Base-by-base conservation (phyloP, 2,113 vertebrate genomes). In the Protobothrops flavoviridis region DNA sequence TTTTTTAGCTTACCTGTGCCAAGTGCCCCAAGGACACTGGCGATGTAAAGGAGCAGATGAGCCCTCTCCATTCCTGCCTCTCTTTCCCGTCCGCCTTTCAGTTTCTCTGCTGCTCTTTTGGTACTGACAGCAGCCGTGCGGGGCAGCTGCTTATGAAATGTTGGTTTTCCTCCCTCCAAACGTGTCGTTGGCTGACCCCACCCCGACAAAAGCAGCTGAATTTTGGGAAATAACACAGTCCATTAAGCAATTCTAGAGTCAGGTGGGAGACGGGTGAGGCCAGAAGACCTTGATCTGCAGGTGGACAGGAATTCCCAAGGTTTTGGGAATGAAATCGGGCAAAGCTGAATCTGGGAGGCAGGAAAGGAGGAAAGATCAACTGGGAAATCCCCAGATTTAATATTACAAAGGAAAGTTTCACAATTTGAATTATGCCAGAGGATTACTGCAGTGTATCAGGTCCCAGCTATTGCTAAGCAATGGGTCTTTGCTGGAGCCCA, bases 171-270 rank as follows among this genome's bases (percentile, higher is more conserved):
- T 33, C 53, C 43, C 23, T 33, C 52, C 13, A 23, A 9, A n/a
- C 43, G 24, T 5, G 1, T 39, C 12, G n/a, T 21, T 90, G 74
- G 23, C 43, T 90, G 87, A 87, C 92, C 81, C 92, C 92, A 90
- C 92, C 92, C 88, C 1, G 24, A 87, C 4, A 9, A 61, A 90
- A 90, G 9, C 92, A 86, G 89, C 92, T 93, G 89, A 69, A 56
- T 93, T 93, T 93, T 64, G 92, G 92, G 92, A 93, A 93, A 93
- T 93, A 50, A 59, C 92, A 64, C 29, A 20, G 4, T 48, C 20
- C 20, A n/a, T 93, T 26, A 43, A 64, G 92, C 92, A 93, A 93
- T 11, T 3, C 21, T 33, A 92, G 86, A 33, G 90, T 4, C 0
- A 4, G 52, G 53, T 13, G 9, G 29, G 59, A 43, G 48, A n/a